Percentiles rank a stretch among this genome's conserved stretches.
phyloP scores from a whole-genome alignment of 2,888 invertebrate species.

The Oxyscelio sp. region DNA sequence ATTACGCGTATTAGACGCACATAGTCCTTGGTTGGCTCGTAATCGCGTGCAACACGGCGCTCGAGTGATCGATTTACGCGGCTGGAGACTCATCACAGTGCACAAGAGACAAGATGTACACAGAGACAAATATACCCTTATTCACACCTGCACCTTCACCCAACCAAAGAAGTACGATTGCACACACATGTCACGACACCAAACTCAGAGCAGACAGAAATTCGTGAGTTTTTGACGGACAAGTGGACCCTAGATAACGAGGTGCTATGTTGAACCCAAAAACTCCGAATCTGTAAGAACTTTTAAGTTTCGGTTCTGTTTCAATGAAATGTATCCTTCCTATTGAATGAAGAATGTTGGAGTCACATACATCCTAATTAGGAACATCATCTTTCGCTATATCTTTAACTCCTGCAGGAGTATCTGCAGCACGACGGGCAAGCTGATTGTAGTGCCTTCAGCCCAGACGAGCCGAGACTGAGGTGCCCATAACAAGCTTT shows the following conservation, averaged over 20 bases:
- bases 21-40: conserved; percentile 50
- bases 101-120: conserved; percentile 56
- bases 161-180: conserved; percentile 8
- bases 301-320: no score
- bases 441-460: conserved; percentile 82
- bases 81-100: conserved; percentile 62
- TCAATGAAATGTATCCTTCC: not conserved
- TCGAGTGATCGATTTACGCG: conserved; percentile 75
- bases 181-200: conserved; percentile 41
- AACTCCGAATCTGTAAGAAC: no score
- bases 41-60: conserved; percentile 64
- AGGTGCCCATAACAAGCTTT: conserved; percentile 84
- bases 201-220: no score
- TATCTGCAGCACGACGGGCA: conserved; percentile 36
- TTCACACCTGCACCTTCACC: conserved; percentile 64
- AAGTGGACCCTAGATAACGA: no score
- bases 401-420: conserved; percentile 61
- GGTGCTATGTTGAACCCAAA: no score
- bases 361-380: not conserved
- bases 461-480: conserved; percentile 88
- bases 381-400: not conserved
- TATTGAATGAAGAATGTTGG: not conserved
- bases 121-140: conserved; percentile 45
- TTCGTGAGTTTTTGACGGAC: no score
- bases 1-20: no score